phyloP scores from a whole-genome alignment of 2,113 vertebrate species.

The Mustela nigripes region DNA sequence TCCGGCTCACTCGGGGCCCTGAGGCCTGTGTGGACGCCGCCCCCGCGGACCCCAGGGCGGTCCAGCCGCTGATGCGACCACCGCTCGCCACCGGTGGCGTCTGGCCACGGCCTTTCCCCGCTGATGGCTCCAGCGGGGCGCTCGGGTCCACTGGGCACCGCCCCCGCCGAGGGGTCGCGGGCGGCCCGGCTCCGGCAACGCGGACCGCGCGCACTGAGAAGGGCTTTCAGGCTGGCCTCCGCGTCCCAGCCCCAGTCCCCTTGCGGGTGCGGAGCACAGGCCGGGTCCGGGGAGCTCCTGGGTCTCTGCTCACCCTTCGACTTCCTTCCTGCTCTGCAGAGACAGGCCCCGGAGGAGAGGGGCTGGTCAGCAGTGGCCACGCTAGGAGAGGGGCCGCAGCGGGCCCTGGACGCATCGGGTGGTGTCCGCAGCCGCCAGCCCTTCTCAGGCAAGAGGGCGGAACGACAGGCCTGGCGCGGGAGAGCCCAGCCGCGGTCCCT shows the following conservation, averaged over 20 bases:
- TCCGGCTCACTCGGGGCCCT: rapidly evolving
- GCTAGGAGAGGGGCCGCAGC: rapidly evolving
- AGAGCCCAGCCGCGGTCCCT: rapidly evolving
- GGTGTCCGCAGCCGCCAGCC: background rate
- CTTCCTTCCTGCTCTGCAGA: rapidly evolving
- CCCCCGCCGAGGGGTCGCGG: rapidly evolving
- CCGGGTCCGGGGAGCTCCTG: background rate
- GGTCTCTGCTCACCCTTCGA: rapidly evolving
- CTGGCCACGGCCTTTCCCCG: rapidly evolving
- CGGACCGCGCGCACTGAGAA: rapidly evolving
- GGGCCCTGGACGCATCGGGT: rapidly evolving
- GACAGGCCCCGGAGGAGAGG: rapidly evolving
- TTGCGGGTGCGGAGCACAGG: background rate
- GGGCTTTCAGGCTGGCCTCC: rapidly evolving
- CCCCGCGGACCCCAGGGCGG: rapidly evolving
- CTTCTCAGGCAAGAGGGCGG: rapidly evolving
- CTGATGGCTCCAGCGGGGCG: rapidly evolving
- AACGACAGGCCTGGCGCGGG: rapidly evolving
- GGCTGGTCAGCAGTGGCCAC: rapidly evolving
- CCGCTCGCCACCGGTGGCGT: rapidly evolving
- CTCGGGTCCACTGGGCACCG: rapidly evolving
- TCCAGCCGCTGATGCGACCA: too few species aligned
- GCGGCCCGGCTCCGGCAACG: rapidly evolving
- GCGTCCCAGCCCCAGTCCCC: background rate
- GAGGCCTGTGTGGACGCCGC: rapidly evolving